phyloP scores from a whole-genome alignment of 1,140 invertebrate species.

The Proctacanthus coquilletti region DNA sequence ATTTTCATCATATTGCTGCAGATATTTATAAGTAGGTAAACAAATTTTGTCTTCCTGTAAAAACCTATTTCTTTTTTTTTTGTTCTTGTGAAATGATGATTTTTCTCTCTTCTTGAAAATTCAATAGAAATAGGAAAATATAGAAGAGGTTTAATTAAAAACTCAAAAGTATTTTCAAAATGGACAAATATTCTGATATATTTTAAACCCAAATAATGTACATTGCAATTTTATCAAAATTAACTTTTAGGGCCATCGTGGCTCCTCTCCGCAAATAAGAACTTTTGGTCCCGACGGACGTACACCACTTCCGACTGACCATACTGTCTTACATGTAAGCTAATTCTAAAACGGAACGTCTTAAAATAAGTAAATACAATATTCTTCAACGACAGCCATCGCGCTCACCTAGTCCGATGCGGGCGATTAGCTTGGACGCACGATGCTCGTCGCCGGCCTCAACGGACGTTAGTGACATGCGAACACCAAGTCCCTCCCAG shows the following conservation, averaged over 20 bases:
- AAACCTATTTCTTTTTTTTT: no score
- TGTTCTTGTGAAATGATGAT: no score
- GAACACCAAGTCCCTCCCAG: constrained; percentile 36
- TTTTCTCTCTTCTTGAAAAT: no score
- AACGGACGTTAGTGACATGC: constrained; percentile 20
- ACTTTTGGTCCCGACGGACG: constrained; percentile 59
- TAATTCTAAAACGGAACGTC: no score
- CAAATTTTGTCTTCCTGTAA: no score
- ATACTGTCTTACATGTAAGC: constrained; percentile 18
- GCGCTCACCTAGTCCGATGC: constrained; percentile 55
- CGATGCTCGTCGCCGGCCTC: constrained; percentile 39
- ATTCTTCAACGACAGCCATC: constrained; percentile 13
- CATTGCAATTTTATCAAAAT: neutral
- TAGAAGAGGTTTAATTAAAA: no score
- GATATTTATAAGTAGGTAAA: no score
- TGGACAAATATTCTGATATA: no score
- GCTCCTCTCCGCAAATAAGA: constrained; percentile 60
- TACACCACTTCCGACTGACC: constrained; percentile 25
- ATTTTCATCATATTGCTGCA: no score
- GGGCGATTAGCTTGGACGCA: constrained; percentile 56
- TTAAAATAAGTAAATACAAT: neutral
- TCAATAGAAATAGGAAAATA: no score
- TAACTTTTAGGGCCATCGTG: constrained; percentile 42
- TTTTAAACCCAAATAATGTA: no score
- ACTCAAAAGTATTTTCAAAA: no score